phyloP scores from a whole-genome alignment of 2,888 invertebrate species.

The Drosophila phalerata region DNA sequence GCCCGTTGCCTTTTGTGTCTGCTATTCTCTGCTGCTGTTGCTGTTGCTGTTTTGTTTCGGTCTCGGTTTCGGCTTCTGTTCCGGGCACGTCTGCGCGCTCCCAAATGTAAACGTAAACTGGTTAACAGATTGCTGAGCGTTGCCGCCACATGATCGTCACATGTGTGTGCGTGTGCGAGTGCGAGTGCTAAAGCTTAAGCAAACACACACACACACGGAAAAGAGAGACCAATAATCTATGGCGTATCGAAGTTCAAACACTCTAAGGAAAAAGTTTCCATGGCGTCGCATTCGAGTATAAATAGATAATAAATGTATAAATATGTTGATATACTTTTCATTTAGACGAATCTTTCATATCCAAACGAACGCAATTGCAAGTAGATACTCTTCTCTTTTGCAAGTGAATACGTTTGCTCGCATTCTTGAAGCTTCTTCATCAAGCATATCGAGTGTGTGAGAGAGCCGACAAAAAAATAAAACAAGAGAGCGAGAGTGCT shows the following conservation, averaged over 20 bases:
- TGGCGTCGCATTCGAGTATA: slow-evolving; percentile 11
- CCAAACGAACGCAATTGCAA: slow-evolving; percentile 16
- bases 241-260: slow-evolving; percentile 60
- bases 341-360: not conserved
- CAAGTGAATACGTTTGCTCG: slow-evolving; percentile 46
- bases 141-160: slow-evolving; percentile 64
- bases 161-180: slow-evolving; percentile 47
- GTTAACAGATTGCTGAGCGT: slow-evolving; percentile 69
- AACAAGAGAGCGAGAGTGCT: slow-evolving; percentile 14
- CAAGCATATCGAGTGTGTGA: slow-evolving; percentile 24
- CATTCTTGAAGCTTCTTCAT: slow-evolving; percentile 58
- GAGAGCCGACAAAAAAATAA: slow-evolving; percentile 13
- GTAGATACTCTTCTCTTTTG: slow-evolving; percentile 17
- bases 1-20: slow-evolving; percentile 25
- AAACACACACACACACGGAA: slow-evolving; percentile 49
- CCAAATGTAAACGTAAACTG: slow-evolving; percentile 75
- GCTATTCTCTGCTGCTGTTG: slow-evolving; percentile 25
- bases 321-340: not conserved
- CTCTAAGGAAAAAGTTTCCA: slow-evolving; percentile 47
- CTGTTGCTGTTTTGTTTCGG: slow-evolving; percentile 25
- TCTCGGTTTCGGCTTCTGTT: slow-evolving; percentile 26
- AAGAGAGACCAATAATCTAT: slow-evolving; percentile 58
- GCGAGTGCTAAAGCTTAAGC: slow-evolving; percentile 69
- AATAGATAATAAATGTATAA: not conserved
- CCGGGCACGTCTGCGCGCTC: slow-evolving; percentile 73